Base-by-base conservation (phyloP, 2,797 vertebrate species). In the Hyperoplus lanceolatus region DNA sequence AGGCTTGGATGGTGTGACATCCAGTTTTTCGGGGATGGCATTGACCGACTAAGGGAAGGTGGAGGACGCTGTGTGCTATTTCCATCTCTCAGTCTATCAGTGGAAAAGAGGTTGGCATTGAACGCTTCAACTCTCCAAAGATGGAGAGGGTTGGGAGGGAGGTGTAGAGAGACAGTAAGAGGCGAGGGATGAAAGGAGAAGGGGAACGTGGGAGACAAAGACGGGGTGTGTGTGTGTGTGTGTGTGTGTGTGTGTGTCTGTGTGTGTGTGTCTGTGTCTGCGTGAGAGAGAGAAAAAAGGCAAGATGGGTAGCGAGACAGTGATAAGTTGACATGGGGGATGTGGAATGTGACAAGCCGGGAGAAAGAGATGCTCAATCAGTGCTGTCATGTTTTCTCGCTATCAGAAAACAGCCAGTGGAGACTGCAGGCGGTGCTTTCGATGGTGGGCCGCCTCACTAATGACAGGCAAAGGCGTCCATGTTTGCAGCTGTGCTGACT, bases 291-390 rank as follows among this genome's bases (percentile, higher is more conserved):
- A 55, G 72, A 73, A 56, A 74, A 77, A 78, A 77, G 51, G 74
- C 39, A 69, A 80, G 78, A 58, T 14, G 53, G 67, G 54, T 29
- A 29, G 77, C 75, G 73, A 85, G 83, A 80, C 71, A 79, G 82
- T 85, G 87, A 91, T 81, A 76, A 78, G 87, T 87, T 89, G 91
- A 88, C 82, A 66, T 65, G 87, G 58, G 82, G 88, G 85, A 89
- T 92, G 87, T 90, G 87, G 91, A 86, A 91, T 84, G 90, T 90
- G 90, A 86, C 85, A 85, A 85, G 80, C 70, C 3, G 66, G 79
- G 83, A 88, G 84, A 88, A 87, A 88, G 83, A 90, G 85, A 88
- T 79, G 86, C 90, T 90, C 87, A 87, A 84, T 94, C 89, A 91
- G 84, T 69, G 82, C 88, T 91, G 90, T 91, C 88, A 90, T 82